Evolutionary conservation across 2,888 invertebrate species (phyloP), one percentile per base, ranked within the genome.

Genomic region (Onchidella celtica): DNA sequence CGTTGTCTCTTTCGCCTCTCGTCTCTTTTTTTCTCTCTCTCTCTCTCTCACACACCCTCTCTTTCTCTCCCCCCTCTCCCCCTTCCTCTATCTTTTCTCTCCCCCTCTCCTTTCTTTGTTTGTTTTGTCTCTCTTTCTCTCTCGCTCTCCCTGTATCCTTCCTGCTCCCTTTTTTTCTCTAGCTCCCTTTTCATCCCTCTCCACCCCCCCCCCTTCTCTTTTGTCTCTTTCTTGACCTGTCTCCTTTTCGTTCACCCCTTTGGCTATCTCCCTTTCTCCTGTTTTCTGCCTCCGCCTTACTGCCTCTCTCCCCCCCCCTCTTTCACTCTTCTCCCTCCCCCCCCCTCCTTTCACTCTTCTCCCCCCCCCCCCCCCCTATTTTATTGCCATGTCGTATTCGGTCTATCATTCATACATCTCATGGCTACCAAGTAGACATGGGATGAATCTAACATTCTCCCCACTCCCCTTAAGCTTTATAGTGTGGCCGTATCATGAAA

Each of bases 251-350:
- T 3, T 24, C 32, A 9, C 32, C 59, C n/a, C 14, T 36, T 21
- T 74, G 9, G 2, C 32, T 32, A 59, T 74, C 59, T 74, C 74
- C 55, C 32, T 74, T 57, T 32, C 74, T 74, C 59, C 61, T 24
- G 57, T 34, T 59, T 29, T 59, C 69, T 69, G 59, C 17, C 47
- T 47, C 47, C 17, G 47, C 17, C 47, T 47, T 47, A 17, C 47
- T 17, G 9, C 47, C 74, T 74, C 74, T 59, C 74, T 57, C 59
- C 61, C 61, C 32, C 61, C 6, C 59, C 55, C 24, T 57, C 59
- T 59, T n/a, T 47, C 69, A 21, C 61, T 61, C 61, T 61, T n/a
- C 27, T 24, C 27, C 61, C 61, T 61, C 61, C 61, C 61, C 61
- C 61, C 61, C 61, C 61, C 61, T n/a, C 61, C 61, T n/a, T 6